A percentile compares a stretch with the other conserved stretches of the same genome.
phyloP scores from a whole-genome alignment of 2,113 vertebrate species.

The Pangasianodon hypophthalmus region DNA sequence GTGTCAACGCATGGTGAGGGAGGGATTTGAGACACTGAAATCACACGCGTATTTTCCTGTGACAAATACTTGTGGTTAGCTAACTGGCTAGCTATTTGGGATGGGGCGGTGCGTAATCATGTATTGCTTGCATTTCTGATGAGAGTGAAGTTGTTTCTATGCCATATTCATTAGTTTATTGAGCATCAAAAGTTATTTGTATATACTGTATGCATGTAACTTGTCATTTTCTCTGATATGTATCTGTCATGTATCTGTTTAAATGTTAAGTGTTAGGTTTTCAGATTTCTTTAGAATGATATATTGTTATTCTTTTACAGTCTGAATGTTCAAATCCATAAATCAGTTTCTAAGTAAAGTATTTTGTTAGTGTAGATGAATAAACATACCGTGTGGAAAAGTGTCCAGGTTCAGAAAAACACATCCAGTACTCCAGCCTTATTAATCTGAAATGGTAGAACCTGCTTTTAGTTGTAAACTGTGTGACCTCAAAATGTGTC shows the following conservation, averaged over 20 bases:
- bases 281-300: neutral
- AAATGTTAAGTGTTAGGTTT: neutral
- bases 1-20: neutral
- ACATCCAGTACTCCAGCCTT: neutral
- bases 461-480: conserved; percentile 21
- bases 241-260: neutral
- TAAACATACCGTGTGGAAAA: neutral
- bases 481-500: conserved; percentile 12
- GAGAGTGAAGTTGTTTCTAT: neutral
- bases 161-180: neutral
- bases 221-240: neutral
- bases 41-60: neutral
- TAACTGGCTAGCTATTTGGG: neutral
- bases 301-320: too few relatives aligned
- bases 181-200: neutral
- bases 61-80: neutral
- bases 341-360: neutral
- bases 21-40: neutral
- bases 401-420: neutral
- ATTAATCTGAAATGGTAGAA: neutral
- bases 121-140: neutral
- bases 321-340: neutral
- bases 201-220: neutral
- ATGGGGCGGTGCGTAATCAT: neutral
- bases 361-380: neutral